These are phyloP conservation scores for Coelopa frigida DNA, from an alignment of 1,140 invertebrate genomes.

Conservation along the genomic window DNA sequence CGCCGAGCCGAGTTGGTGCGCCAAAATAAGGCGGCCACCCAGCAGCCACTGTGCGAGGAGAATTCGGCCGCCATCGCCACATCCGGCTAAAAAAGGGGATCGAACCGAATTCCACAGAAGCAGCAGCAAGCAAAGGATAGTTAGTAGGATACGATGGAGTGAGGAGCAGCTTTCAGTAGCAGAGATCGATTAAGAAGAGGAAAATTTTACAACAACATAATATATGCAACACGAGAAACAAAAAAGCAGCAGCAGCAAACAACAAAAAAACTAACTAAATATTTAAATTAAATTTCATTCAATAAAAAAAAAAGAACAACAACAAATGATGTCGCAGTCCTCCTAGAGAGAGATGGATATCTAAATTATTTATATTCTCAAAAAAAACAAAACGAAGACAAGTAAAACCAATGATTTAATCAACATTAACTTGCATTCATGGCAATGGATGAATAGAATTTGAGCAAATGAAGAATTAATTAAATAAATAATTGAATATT, in stretches of 20 bases:
- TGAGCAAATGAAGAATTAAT: not conserved
- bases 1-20: constrained; percentile 73
- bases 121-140: constrained; percentile 2
- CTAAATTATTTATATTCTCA: constrained; percentile 1
- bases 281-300: constrained; percentile 3
- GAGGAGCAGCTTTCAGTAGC: not conserved
- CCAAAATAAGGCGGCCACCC: constrained; percentile 62
- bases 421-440: constrained; percentile 6
- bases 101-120: not conserved
- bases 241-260: constrained; percentile 6
- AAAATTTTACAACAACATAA: constrained; percentile 2
- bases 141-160: not conserved
- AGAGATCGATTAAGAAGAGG: constrained; percentile 1
- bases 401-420: constrained; percentile 3
- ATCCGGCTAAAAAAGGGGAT: constrained; percentile 23
- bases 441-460: not conserved
- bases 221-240: constrained; percentile 5
- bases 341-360: not conserved
- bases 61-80: constrained; percentile 30
- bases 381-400: constrained; percentile 1
- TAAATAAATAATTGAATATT: constrained; percentile 8
- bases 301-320: constrained; percentile 1
- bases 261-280: constrained; percentile 8
- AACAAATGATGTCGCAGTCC: constrained; percentile 1
- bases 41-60: constrained; percentile 25